Evolutionary conservation across 2,888 invertebrate genomes (phyloP).

Genomic region (Oxystoma pomonae): DNA sequence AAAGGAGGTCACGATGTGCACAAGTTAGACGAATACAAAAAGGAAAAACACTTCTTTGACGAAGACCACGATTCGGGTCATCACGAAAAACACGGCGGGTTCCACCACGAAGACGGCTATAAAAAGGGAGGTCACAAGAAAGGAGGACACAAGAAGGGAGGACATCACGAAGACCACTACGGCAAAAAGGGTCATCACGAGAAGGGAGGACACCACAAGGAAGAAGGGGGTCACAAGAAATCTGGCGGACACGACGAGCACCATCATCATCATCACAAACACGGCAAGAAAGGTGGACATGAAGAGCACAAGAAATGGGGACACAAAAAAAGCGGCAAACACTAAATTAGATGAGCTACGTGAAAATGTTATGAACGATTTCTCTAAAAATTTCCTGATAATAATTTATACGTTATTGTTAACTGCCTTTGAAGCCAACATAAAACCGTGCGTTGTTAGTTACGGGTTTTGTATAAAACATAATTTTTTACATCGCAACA

Average conservation of each 20-base stretch:
- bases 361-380: too few relatives aligned
- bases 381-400: too few relatives aligned
- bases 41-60: constrained; percentile 82
- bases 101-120: constrained; percentile 74
- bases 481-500: too few relatives aligned
- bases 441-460: too few relatives aligned
- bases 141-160: constrained; percentile 76
- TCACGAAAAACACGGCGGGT: constrained; percentile 77
- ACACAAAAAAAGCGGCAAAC: constrained; percentile 50
- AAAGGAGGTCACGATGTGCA: constrained; percentile 81
- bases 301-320: constrained; percentile 78
- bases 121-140: constrained; percentile 79
- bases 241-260: constrained; percentile 74
- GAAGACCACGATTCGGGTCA: constrained; percentile 79
- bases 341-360: constrained; percentile 21
- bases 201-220: constrained; percentile 76
- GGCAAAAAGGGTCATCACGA: constrained; percentile 78
- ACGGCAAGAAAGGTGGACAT: constrained; percentile 76
- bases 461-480: too few relatives aligned
- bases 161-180: constrained; percentile 71
- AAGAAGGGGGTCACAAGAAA: constrained; percentile 75
- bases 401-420: too few relatives aligned
- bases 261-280: constrained; percentile 67
- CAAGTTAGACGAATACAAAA: constrained; percentile 81
- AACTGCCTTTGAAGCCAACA: too few relatives aligned